phyloP scores from a whole-genome alignment of 2,888 invertebrate genomes.

The Dusona sp. region DNA sequence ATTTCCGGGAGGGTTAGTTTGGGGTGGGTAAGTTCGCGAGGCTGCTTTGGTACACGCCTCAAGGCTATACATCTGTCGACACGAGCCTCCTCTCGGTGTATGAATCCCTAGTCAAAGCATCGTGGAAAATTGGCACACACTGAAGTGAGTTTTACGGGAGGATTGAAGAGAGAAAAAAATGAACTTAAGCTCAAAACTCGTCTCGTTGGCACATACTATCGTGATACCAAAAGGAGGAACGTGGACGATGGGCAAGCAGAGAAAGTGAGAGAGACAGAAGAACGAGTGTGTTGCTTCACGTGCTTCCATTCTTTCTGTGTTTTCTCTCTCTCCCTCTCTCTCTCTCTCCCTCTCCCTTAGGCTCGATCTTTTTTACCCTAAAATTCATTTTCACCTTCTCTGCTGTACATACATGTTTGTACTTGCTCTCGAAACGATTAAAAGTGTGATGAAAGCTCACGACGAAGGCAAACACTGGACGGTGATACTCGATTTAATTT shows the following conservation, averaged over 20 bases:
- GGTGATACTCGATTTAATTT: constrained; percentile 48
- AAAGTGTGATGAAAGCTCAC: constrained; percentile 14
- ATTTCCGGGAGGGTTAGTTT: constrained; percentile 24
- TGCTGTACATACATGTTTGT: constrained; percentile 8
- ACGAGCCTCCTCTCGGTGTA: constrained; percentile 34
- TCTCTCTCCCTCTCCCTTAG: background rate
- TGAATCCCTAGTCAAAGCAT: constrained; percentile 58
- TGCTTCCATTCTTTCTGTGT: constrained; percentile 1
- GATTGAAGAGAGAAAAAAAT: constrained; percentile 12
- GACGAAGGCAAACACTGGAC: constrained; percentile 31
- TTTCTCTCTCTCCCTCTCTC: constrained; percentile 15
- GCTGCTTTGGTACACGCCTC: constrained; percentile 28
- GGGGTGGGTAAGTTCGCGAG: constrained; percentile 20
- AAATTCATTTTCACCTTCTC: background rate
- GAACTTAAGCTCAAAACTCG: constrained; percentile 46
- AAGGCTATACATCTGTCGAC: constrained; percentile 57
- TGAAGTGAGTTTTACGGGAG: constrained; percentile 52
- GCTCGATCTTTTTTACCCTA: constrained; percentile 8
- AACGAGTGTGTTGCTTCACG: background rate
- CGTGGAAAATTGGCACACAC: constrained; percentile 52
- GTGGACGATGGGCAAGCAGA: constrained; percentile 30
- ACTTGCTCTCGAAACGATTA: constrained; percentile 48
- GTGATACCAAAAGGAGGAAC: constrained; percentile 34
- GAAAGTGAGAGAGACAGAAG: constrained; percentile 5
- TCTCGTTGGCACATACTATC: constrained; percentile 34